Conservation (phyloP, 2,888 invertebrate genomes). For the Hypena proboscidalis region DNA sequence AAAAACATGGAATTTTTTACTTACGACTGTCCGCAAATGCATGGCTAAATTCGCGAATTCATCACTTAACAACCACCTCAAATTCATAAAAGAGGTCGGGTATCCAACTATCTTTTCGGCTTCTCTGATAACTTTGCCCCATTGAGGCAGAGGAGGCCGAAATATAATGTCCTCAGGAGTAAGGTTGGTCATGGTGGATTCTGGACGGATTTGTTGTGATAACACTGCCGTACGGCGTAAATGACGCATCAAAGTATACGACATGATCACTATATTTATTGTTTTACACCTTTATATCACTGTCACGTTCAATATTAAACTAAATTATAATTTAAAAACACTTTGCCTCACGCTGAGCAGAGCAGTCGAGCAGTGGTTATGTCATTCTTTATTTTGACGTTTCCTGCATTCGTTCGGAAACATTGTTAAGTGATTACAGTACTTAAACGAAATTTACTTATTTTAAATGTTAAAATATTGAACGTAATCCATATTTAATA, state of each 20-base stretch:
- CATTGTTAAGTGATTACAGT: not conserved
- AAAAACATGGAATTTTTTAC: constrained; percentile 45
- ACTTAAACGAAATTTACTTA: no score
- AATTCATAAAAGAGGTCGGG: constrained; percentile 86
- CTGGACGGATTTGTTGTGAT: constrained; percentile 66
- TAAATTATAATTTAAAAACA: constrained; percentile 41
- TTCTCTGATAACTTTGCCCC: constrained; percentile 79
- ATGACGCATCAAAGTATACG: constrained; percentile 71
- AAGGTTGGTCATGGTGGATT: constrained; percentile 73
- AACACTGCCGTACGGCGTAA: constrained; percentile 68
- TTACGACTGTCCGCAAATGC: constrained; percentile 82
- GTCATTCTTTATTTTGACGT: constrained; percentile 67
- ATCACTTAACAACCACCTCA: constrained; percentile 86
- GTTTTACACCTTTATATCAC: constrained; percentile 27
- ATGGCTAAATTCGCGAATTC: constrained; percentile 86
- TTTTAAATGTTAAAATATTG: no score
- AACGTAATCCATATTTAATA: no score
- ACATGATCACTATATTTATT: constrained; percentile 56
- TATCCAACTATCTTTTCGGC: constrained; percentile 83
- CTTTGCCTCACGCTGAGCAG: constrained; percentile 35
- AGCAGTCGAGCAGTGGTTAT: constrained; percentile 58
- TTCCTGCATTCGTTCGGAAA: constrained; percentile 54
- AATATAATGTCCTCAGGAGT: constrained; percentile 77
- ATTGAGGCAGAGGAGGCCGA: constrained; percentile 70
- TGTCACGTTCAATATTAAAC: constrained; percentile 50